A percentile compares a stretch with the other conserved stretches of the same genome.
Conservation (phyloP, 2,113 vertebrate species). For the Chinchilla lanigera region DNA sequence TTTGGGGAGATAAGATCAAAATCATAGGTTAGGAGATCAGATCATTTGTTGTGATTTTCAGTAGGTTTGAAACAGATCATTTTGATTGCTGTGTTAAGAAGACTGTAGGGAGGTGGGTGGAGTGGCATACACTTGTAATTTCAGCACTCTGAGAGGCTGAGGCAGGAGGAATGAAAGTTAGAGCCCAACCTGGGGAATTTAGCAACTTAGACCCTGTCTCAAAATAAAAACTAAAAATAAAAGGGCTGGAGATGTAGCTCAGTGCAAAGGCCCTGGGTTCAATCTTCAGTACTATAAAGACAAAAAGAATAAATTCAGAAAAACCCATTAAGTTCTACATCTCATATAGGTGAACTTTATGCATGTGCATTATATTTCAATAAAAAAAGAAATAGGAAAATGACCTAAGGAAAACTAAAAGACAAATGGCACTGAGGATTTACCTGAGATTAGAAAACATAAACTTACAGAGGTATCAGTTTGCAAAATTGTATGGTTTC, state of each 20-base stretch:
- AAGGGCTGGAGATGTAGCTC: neutral
- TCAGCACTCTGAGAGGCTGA: neutral
- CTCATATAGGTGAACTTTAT: neutral
- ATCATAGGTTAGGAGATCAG: neutral
- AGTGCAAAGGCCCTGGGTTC: neutral
- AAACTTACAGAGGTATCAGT: neutral
- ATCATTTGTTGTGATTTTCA: neutral
- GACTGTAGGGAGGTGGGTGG: neutral
- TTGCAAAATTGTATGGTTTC: neutral
- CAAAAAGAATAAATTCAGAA: neutral
- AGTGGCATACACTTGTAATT: neutral
- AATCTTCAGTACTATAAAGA: neutral
- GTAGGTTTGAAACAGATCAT: neutral
- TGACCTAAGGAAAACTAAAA: neutral
- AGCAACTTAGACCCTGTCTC: neutral
- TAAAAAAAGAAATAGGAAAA: slow-evolving; percentile 35
- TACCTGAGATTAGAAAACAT: slow-evolving; percentile 19
- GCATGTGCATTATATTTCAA: neutral
- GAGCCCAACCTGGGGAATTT: neutral
- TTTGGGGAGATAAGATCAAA: neutral
- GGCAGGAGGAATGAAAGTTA: neutral
- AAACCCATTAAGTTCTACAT: neutral
- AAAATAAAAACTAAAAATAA: neutral
- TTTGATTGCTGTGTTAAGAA: slow-evolving; percentile 29
- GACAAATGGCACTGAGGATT: neutral